Base-by-base conservation (phyloP, 2,888 invertebrate species). In the Caenorhabditis virilis region DNA sequence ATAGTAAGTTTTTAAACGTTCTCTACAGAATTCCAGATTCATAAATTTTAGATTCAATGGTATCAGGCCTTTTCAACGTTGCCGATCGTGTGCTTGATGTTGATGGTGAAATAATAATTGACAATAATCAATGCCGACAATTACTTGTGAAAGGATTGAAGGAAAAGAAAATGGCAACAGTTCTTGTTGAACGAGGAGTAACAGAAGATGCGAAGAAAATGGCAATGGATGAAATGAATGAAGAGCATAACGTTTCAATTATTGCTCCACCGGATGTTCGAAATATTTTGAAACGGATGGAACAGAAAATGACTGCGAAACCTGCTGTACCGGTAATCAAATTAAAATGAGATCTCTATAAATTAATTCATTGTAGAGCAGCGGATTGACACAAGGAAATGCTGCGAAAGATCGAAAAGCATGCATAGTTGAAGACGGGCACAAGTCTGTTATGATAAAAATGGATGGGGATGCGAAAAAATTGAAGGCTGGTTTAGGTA, bases 21-120 rank as follows among this genome's bases (percentile, higher is more conserved):
- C n/a, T n/a, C n/a, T n/a, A n/a, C n/a, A n/a, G n/a, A n/a, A n/a
- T n/a, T n/a, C n/a, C n/a, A n/a, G n/a, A 22, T 2, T 13, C 23
- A 4, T 15, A 25, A 22, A 35, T 36, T 48, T 22, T 51, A 64
- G 64, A 64, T 42, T 64, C 64, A 18, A 47, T 64, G 4, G 64
- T 64, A 4, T 50, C 45, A 7, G 59, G 59, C 2, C 33, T 59
- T 7, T 59, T 64, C 39, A 59, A 64, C 7, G 38, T 48, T 22
- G 58, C 64, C n/a, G 64, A 64, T 52, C 54, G 64, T 7, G 54
- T 64, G 11, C 46, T 64, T 30, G 55, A 64, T 39, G 55, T 64
- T 15, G 64, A 64, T 42, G 64, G 64, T 2, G 51, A 55, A 9
- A 27, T 36, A 22, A 51, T 64, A 5, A 3, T 9, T 9, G 64